Base-by-base conservation (phyloP, 1,140 invertebrate species). In the Procambarus clarkii region DNA sequence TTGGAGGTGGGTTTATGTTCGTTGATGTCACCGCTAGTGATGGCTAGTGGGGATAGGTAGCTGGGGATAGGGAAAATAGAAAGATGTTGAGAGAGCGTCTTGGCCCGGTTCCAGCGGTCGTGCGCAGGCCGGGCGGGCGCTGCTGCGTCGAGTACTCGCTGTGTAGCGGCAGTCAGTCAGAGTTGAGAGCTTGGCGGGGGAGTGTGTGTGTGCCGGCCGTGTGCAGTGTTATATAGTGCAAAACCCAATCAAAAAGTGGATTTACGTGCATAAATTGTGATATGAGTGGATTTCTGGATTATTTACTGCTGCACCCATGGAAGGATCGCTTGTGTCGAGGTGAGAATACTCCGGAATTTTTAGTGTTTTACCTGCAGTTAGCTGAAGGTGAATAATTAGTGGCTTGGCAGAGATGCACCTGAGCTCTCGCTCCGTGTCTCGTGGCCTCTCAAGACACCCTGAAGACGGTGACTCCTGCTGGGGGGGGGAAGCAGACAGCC, bases 321-420 rank as follows among this genome's bases (percentile, higher is more conserved):
- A 88, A 48, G 86, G 77, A 88, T 34, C 48, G 58, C 13, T n/a
- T 54, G 24, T 76, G 50, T 34, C 76, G 48, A 86, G 84, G 84
- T 86, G 74, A 86, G 84, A 77, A 34, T 77, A 50, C n/a, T 46
- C 24, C 9, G 44, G 45, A 18, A 78, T 18, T 54, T 77, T 86
- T 76, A 34, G 45, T 2, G 69, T 86, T 79, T 78, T 80, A 88
- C 86, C 15, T 90, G 88, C 78, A 86, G 84, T 78, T 77, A 86
- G 84, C 18, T 84, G 81, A 74, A 78, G 84, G 78, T 86, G 84
- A 86, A 86, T 86, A 86, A 86, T 86, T 86, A 86, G 21, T 86
- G 24, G 60, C 44, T 86, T 86, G 84, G 84, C 74, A 48, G 69
- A 54, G 84, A 86, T 86, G 84, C 84, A 86, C 84, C 84, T 86